Conservation (phyloP, 2,113 vertebrate species). For the Acrocephalus arundinaceus region DNA sequence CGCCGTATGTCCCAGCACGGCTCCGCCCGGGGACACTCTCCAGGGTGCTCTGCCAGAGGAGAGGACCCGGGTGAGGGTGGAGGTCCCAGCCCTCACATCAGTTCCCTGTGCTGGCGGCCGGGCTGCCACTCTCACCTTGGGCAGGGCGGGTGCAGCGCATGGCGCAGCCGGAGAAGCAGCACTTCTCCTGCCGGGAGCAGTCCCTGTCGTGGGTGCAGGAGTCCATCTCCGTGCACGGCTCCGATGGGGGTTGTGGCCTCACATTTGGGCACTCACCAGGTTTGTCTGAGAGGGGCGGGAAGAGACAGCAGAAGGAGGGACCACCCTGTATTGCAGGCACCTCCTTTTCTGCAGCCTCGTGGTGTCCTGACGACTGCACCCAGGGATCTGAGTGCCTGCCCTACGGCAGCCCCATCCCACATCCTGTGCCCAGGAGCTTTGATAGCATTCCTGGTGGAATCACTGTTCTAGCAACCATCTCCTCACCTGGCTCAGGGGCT, state of each 20-base stretch:
- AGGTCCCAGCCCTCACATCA: accelerated
- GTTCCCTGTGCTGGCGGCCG: accelerated
- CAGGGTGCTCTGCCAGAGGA: background rate
- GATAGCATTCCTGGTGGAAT: accelerated
- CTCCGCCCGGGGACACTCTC: background rate
- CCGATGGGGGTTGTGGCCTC: background rate
- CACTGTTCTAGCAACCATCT: accelerated
- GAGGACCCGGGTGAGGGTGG: accelerated
- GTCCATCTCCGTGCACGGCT: background rate
- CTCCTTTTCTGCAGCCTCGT: background rate
- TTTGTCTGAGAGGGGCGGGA: conserved; percentile 9
- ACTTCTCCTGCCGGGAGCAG: conserved; percentile 45
- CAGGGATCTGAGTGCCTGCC: background rate
- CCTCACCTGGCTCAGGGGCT: conserved; percentile 1
- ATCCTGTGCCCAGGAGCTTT: background rate
- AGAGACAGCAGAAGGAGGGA: background rate
- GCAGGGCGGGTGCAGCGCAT: background rate
- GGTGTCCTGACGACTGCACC: accelerated
- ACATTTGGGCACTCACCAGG: background rate
- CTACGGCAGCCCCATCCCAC: accelerated
- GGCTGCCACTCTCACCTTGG: background rate
- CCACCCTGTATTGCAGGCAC: background rate
- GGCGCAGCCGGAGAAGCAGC: conserved; percentile 37
- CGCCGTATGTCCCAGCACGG: background rate
- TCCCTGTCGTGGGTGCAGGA: conserved; percentile 22